Base-by-base conservation (phyloP, 92 coral and sea anemone genomes). In the Zoanthus sociatus region DNA sequence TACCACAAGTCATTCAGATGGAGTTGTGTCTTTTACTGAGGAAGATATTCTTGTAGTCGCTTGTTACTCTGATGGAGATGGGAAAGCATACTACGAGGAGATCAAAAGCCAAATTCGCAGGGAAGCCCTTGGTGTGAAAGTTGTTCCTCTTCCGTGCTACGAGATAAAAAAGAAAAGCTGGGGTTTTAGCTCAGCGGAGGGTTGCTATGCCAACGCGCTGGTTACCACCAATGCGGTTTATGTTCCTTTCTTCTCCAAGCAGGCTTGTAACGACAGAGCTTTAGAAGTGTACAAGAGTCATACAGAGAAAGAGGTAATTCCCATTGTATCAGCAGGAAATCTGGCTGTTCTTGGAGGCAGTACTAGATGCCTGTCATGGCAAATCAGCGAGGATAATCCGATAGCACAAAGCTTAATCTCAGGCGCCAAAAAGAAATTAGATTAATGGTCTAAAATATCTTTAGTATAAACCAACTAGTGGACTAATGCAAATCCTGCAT, bases 311-410 rank as follows among this genome's bases (percentile, higher is more conserved):
- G 94, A 84, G 4, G 94, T 91, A 5, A 69, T 91, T 54, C 94
- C 94, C 14, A 63, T 91, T 33, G 12, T 69, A 48, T 74, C 84
- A 7, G 63, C 76, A 6, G 60, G 86, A 16, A 91, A 88, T 33
- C 83, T 91, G 51, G 89, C 83, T 45, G 26, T 53, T 20, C 84
- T 91, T 32, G 94, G 94, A 0, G 92, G 94, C 20, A 88, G 90
- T 67, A 47, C 89, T 44, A 73, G 94, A n/a, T 91, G 94, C 55
- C 73, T 91, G 84, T 70, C 92, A n/a, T 91, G 94, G 94, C 94
- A 91, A 69, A 85, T 88, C 87, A 91, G 83, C 66, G 67, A 67
- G 44, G 90, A 82, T 45, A 87, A 90, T 46, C 93, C 91, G 21
- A 72, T 87, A 51, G 77, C 93, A 20, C 90, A 82, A 85, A 76